These are phyloP conservation scores for Nothobranchius kuhntae DNA, from an alignment of 2,113 vertebrate genomes.

Conservation along the genomic window DNA sequence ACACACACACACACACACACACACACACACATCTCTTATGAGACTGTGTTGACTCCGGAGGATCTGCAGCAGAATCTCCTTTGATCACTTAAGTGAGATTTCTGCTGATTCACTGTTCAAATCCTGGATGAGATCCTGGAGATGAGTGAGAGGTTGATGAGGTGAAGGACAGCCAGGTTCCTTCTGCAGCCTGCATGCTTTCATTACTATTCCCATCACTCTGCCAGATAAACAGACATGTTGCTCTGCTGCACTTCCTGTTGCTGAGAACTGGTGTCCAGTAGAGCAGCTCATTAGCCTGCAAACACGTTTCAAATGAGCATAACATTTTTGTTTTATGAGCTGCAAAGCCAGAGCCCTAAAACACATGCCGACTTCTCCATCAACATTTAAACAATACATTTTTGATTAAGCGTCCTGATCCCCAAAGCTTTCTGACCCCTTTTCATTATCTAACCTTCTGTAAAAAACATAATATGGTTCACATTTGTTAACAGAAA, in stretches of 20 bases:
- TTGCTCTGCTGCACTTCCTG: background rate
- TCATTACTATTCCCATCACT: slow-evolving; percentile 15
- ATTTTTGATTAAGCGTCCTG: too few relatives aligned
- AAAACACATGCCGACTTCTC: too few relatives aligned
- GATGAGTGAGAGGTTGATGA: background rate
- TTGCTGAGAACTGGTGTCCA: background rate
- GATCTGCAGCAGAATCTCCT: slow-evolving; percentile 15
- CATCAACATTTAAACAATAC: too few relatives aligned
- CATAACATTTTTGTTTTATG: too few relatives aligned
- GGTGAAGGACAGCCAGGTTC: slow-evolving; percentile 34
- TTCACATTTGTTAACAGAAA: too few relatives aligned
- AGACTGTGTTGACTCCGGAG: slow-evolving; percentile 36
- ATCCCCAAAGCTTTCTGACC: too few relatives aligned
- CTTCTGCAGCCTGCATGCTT: slow-evolving; percentile 9
- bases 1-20: background rate
- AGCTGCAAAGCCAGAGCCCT: too few relatives aligned
- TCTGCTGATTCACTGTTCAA: slow-evolving; percentile 44
- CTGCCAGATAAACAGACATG: slow-evolving; percentile 5
- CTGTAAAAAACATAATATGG: too few relatives aligned
- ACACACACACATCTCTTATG: background rate
- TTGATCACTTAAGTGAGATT: slow-evolving; percentile 34
- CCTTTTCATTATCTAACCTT: too few relatives aligned
- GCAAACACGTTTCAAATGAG: too few relatives aligned
- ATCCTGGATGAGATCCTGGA: slow-evolving; percentile 12
- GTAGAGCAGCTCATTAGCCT: too few relatives aligned